These are phyloP conservation scores for Psittacula derbiana DNA, from an alignment of 2,797 vertebrate species.

Conservation along the genomic window DNA sequence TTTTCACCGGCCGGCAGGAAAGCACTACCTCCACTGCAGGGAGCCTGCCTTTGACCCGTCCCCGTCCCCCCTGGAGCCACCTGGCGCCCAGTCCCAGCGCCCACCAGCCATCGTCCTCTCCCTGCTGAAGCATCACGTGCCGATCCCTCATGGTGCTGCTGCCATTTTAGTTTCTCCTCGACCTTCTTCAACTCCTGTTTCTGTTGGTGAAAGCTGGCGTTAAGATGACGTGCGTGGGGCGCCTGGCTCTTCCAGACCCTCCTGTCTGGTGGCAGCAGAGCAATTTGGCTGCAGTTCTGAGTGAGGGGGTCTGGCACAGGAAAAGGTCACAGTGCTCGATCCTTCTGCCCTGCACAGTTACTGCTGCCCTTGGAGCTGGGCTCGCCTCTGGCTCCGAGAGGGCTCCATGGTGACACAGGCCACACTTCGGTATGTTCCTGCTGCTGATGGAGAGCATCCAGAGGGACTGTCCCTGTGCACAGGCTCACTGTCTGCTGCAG, in stretches of 20 bases:
- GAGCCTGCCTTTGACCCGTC: background rate
- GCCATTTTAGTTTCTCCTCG: background rate
- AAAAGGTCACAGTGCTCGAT: rapidly evolving
- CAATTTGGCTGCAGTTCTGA: background rate
- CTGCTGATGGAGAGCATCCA: rapidly evolving
- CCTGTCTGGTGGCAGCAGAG: background rate
- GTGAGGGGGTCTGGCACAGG: background rate
- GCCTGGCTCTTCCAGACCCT: background rate
- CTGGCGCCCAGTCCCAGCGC: background rate
- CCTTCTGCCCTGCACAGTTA: background rate
- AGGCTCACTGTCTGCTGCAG: background rate
- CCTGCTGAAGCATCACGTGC: background rate
- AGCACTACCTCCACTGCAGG: constrained; percentile 1
- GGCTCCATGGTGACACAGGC: rapidly evolving
- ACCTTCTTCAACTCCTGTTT: background rate
- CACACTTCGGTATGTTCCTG: background rate
- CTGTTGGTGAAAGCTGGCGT: background rate
- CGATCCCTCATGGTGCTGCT: constrained; percentile 25
- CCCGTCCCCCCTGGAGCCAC: background rate
- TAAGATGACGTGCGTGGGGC: background rate
- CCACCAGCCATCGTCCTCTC: background rate
- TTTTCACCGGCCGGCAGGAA: constrained; percentile 34
- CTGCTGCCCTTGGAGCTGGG: background rate
- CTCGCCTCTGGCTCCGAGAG: background rate
- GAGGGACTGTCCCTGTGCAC: rapidly evolving